Base-by-base conservation (phyloP, 2,888 invertebrate species). In the Alloscopus bannaensis region DNA sequence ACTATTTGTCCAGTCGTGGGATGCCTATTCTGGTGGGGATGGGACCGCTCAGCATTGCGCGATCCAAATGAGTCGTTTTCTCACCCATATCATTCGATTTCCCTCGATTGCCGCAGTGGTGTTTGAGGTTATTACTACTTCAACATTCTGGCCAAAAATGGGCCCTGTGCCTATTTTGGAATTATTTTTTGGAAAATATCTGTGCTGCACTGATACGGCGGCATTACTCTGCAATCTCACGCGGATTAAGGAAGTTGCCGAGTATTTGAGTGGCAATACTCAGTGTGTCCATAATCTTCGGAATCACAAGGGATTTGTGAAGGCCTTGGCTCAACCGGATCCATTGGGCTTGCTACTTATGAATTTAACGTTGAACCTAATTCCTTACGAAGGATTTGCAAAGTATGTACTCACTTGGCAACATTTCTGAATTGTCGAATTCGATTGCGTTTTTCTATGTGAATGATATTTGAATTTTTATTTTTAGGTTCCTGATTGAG, bases 211-310 rank as follows among this genome's bases (percentile, higher is more conserved):
- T 28, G 52, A 72, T 3, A 72, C 52, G 1, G 3, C 64, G 0
- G 18, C 28, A 0, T 36, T 72, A 18, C 22, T 72, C 18, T 29
- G 20, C n/a, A 72, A 72, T 20, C 13, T 72, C 16, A 72, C 72
- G 0, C 36, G 72, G 3, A 64, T 72, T 52, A 28, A 50, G 2
- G 20, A 20, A 0, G 6, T 64, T 11, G 22, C 8, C 13, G n/a
- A 55, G 22, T 6, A 8, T 20, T 22, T 72, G 24, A 22, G 18
- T 0, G n/a, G 13, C 16, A 16, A 18, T 0, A 20, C 72, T 18
- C 16, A 42, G 13, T 26, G 45, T 2, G 1, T 72, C 8, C n/a
- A 72, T 18, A 24, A 40, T 20, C 40, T 72, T 18, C 6, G 52
- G 20, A 40, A 70, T n/a, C 24, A 40, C 1, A 40, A 20, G n/a